phyloP scores from a whole-genome alignment of 2,113 vertebrate species.

The Lucifuga dentata region DNA sequence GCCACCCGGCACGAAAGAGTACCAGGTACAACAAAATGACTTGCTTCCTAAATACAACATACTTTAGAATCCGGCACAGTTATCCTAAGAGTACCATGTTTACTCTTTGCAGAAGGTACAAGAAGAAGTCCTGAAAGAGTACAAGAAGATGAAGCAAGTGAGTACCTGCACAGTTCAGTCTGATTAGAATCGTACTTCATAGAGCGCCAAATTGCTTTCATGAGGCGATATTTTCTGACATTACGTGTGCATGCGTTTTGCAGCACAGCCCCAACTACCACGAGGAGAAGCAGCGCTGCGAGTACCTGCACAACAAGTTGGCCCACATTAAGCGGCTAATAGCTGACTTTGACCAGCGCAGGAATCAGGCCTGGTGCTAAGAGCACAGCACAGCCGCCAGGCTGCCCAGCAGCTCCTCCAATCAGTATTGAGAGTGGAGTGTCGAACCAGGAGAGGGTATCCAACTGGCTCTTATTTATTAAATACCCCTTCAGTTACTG shows the following conservation, averaged over 20 bases:
- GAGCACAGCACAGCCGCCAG: slow-evolving; percentile 37
- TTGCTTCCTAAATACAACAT: no score
- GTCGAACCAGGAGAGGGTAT: slow-evolving; percentile 46
- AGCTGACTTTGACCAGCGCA: slow-evolving; percentile 87
- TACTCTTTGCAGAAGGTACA: slow-evolving; percentile 84
- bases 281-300: slow-evolving; percentile 88
- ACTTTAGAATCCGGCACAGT: no score
- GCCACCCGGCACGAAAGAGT: slow-evolving; percentile 87
- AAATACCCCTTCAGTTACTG: slow-evolving; percentile 61
- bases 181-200: no score
- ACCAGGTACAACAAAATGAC: no score
- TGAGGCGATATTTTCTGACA: neutral
- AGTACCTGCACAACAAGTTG: slow-evolving; percentile 93
- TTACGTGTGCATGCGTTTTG: slow-evolving; percentile 25
- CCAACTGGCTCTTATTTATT: slow-evolving; percentile 68
- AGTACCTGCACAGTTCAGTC: neutral
- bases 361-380: slow-evolving; percentile 83
- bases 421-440: slow-evolving; percentile 68
- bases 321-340: slow-evolving; percentile 92
- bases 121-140: slow-evolving; percentile 89
- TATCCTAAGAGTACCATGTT: neutral
- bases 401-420: slow-evolving; percentile 37
- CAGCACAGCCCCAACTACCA: slow-evolving; percentile 89
- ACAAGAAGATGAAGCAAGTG: slow-evolving; percentile 89
- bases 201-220: no score